phyloP scores from a whole-genome alignment of 2,797 vertebrate genomes.

The Furcifer pardalis region DNA sequence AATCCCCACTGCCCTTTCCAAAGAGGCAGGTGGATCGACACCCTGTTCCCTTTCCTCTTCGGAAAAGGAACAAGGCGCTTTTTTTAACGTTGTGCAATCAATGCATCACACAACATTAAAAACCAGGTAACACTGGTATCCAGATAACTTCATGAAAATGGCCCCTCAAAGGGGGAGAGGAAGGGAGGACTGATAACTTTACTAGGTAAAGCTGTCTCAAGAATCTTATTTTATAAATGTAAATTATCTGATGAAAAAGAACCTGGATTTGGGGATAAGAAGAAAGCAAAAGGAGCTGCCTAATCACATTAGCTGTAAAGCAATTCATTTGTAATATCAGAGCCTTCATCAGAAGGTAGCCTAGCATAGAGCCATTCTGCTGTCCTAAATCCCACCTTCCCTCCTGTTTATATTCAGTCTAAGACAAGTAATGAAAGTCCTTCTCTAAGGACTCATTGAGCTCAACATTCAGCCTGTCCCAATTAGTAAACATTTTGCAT shows the following conservation, averaged over 20 bases:
- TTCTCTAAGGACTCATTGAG: conserved; percentile 38
- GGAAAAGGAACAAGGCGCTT: too few species aligned
- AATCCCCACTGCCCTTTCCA: too few species aligned
- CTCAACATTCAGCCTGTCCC: conserved; percentile 28
- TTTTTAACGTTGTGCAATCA: too few species aligned
- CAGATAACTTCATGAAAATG: conserved; percentile 9
- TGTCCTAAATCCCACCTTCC: background rate
- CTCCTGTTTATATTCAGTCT: conserved; percentile 22
- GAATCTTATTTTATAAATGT: conserved; percentile 8
- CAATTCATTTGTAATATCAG: conserved; percentile 1
- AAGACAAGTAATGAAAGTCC: conserved; percentile 14
- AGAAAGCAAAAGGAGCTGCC: conserved; percentile 18
- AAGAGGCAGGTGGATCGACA: too few species aligned
- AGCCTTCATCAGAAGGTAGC: conserved; percentile 17
- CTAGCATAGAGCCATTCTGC: background rate
- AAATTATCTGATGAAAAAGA: conserved; percentile 37
- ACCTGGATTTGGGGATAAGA: conserved; percentile 33
- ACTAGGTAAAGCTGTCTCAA: background rate
- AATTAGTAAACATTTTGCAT: conserved; percentile 48
- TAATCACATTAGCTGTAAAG: conserved; percentile 1
- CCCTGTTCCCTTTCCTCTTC: too few species aligned
- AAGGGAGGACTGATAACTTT: background rate
- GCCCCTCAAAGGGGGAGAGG: background rate
- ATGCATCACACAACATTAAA: too few species aligned
- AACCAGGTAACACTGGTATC: background rate